These are phyloP conservation scores for Eilema sororculum DNA, from an alignment of 2,888 invertebrate genomes.

Conservation along the genomic window DNA sequence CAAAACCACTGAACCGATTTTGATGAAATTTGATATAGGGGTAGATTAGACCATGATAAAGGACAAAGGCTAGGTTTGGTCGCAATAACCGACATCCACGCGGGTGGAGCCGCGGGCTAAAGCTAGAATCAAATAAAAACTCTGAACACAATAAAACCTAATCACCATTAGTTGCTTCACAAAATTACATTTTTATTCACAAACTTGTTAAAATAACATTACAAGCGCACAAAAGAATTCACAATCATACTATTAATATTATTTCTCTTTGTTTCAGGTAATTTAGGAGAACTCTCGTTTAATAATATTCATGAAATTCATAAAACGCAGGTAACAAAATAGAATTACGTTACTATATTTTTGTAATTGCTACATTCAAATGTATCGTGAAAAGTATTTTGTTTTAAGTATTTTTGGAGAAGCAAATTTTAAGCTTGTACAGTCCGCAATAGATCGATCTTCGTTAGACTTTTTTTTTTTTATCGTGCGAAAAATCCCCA, in stretches of 20 bases:
- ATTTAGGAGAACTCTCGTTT: conserved; percentile 35
- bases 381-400: neutral
- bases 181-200: conserved; percentile 27
- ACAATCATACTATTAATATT: conserved; percentile 52
- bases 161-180: conserved; percentile 5
- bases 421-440: no score
- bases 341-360: conserved; percentile 32
- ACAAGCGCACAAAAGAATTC: conserved; percentile 44
- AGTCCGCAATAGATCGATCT: no score
- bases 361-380: conserved; percentile 40
- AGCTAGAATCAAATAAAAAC: neutral
- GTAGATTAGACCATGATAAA: no score
- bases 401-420: neutral
- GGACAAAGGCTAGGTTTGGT: no score
- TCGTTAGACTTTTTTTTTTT: no score
- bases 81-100: no score
- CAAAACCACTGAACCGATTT: no score
- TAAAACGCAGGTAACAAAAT: conserved; percentile 46
- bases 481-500: no score
- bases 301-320: conserved; percentile 49
- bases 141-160: neutral
- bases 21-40: no score
- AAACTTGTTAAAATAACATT: conserved; percentile 39
- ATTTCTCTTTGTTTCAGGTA: conserved; percentile 52
- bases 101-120: no score